Evolutionary conservation across 2,113 vertebrate genomes (phyloP).

Genomic region (Callocephalon fimbriatum): DNA sequence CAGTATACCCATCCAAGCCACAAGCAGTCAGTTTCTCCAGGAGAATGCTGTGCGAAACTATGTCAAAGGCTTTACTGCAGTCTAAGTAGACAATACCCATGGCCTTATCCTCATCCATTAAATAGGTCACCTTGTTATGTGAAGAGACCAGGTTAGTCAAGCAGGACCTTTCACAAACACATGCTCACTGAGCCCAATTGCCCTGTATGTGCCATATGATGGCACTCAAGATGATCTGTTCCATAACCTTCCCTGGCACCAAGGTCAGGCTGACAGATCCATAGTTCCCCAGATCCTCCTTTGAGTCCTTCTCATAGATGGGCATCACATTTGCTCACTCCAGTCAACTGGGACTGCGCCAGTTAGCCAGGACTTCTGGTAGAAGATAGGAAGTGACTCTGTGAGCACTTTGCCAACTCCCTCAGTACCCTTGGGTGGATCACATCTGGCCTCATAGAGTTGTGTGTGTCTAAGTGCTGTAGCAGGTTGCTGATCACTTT

Average conservation of each 20-base stretch:
- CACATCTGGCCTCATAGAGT: background rate
- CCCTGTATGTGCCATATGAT: background rate
- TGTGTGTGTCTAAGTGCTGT: background rate
- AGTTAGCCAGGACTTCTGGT: background rate
- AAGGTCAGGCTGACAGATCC: background rate
- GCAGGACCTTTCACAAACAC: background rate
- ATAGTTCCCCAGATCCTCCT: background rate
- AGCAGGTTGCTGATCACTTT: background rate
- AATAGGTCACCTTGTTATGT: rapidly evolving
- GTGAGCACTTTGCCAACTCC: background rate
- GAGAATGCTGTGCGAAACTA: background rate
- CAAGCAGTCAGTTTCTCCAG: background rate
- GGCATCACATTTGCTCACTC: background rate
- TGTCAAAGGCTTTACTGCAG: background rate
- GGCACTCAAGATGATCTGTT: background rate
- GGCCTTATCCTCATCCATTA: no score
- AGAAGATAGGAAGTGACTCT: background rate
- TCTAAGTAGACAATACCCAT: background rate
- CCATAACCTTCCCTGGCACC: background rate
- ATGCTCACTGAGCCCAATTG: rapidly evolving
- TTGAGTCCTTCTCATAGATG: background rate
- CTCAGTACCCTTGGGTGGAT: background rate
- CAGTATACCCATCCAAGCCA: no score
- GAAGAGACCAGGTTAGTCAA: background rate
- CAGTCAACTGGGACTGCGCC: background rate